These are phyloP conservation scores for Acrocephalus arundinaceus DNA, from an alignment of 2,113 vertebrate species.

Conservation along the genomic window DNA sequence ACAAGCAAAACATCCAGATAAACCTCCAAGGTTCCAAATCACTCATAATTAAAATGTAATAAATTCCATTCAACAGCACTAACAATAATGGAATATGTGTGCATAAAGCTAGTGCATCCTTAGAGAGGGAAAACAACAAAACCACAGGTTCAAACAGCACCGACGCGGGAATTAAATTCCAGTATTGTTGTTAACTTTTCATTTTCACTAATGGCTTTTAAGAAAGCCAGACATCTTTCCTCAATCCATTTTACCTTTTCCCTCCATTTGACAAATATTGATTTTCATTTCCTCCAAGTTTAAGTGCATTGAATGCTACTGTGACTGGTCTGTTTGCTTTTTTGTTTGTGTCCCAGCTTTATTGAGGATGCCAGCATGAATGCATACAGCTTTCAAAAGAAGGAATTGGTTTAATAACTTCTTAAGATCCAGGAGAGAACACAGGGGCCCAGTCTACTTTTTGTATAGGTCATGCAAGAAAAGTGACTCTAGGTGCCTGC, in stretches of 20 bases:
- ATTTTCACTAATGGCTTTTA: conserved; percentile 59
- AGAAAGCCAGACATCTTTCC: not conserved
- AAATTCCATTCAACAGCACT: not conserved
- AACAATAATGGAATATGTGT: not conserved
- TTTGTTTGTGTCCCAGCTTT: conserved; percentile 39
- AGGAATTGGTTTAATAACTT: conserved; percentile 48
- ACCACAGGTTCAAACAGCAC: not conserved
- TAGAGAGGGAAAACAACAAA: not conserved
- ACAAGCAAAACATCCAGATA: not conserved
- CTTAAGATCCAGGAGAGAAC: conserved; percentile 7
- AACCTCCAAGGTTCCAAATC: not conserved
- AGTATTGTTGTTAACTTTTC: conserved; percentile 1
- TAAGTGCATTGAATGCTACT: conserved; percentile 57
- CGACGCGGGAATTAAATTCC: not conserved
- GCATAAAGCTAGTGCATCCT: not conserved
- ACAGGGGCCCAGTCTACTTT: not conserved
- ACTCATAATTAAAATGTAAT: not conserved
- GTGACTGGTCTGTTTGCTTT: conserved; percentile 39
- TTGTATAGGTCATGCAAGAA: conserved; percentile 11
- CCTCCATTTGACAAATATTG: conserved; percentile 62
- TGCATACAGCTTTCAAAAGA: conserved; percentile 24
- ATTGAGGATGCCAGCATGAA: conserved; percentile 61
- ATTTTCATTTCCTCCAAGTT: conserved; percentile 65
- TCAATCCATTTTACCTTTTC: conserved; percentile 57
- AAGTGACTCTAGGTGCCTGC: not conserved